A percentile compares a stretch with the other conserved stretches of the same genome.
Conservation (phyloP, 1,140 invertebrate species). For the Drosophila ficusphila region DNA sequence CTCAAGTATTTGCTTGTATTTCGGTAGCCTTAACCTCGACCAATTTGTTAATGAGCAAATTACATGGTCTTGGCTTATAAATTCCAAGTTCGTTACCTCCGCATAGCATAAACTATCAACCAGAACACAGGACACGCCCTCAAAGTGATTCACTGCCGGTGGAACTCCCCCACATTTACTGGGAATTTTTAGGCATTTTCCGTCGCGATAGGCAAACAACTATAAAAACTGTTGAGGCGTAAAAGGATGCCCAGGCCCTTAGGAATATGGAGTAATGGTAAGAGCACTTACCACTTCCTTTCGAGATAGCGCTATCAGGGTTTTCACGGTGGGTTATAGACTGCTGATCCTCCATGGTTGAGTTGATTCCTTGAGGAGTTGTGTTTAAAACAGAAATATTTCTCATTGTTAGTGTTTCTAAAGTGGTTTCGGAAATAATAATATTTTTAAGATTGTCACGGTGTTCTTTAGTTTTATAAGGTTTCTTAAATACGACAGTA, state of each 20-base stretch:
- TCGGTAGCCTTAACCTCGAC: slow-evolving; percentile 10
- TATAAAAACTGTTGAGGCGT: slow-evolving; percentile 75
- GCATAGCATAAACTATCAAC: slow-evolving; percentile 34
- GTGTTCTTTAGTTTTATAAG: neutral
- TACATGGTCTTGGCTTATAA: slow-evolving; percentile 62
- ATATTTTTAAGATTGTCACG: neutral
- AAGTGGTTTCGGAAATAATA: neutral
- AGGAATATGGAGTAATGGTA: slow-evolving; percentile 12
- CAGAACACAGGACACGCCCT: slow-evolving; percentile 43
- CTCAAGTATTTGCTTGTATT: slow-evolving; percentile 1
- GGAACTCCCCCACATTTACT: slow-evolving; percentile 11
- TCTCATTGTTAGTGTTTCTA: neutral
- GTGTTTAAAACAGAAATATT: neutral
- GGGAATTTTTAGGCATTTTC: slow-evolving; percentile 22
- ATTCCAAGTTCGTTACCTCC: slow-evolving; percentile 56
- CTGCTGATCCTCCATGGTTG: neutral
- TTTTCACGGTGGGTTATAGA: slow-evolving; percentile 16
- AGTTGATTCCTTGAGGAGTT: neutral
- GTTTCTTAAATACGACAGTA: too few species aligned
- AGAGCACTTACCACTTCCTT: slow-evolving; percentile 56
- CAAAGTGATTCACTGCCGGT: slow-evolving; percentile 29
- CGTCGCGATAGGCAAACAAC: slow-evolving; percentile 44
- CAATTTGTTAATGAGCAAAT: slow-evolving; percentile 75
- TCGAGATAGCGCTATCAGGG: slow-evolving; percentile 38
- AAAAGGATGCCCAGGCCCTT: slow-evolving; percentile 56